Evolutionary conservation across 2,797 vertebrate genomes (phyloP), one percentile per base, ranked within the genome.

Genomic region (Ptychadena robeensis): DNA sequence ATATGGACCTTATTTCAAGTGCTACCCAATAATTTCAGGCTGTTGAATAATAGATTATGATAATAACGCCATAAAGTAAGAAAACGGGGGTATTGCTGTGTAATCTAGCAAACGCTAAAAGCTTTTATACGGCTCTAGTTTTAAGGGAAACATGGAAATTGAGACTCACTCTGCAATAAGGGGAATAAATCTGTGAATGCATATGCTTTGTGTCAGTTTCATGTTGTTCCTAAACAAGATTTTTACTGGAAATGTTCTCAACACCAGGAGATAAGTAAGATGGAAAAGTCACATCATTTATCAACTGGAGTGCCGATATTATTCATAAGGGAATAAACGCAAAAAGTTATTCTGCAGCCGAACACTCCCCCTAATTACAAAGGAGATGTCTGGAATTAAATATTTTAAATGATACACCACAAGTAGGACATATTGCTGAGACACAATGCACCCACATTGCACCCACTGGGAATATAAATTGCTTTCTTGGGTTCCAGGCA

Each of bases 21-120:
- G 85, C 88, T 91, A 78, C 83, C 85, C 90, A 91, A 90, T 92
- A 92, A 89, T 91, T 92, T 89, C 82, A 85, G 87, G 82, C 76
- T 80, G 77, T 85, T 76, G 18, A 87, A 69, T 91, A 87, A 90
- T 25, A 25, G 81, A 90, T 88, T 88, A 90, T 87, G 86, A 88
- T 89, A 65, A 85, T 64, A 86, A 87, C 65, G 90, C 71, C 63
- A 86, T 70, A 88, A 90, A 87, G 81, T 59, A 88, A 73, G 79
- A 87, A 86, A 87, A 86, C 79, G 68, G 80, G 71, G 85, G 89
- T 88, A 91, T 64, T 90, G 79, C 86, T 88, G 15, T 75, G 65
- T 68, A 85, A 86, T 81, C 83, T 59, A 84, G 79, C 68, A 89
- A 91, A 89, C 86, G 75, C 75, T 87, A 88, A 90, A 92, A 91